Conservation (phyloP, 37 sponge, comb jelly and placozoan genomes). For the Lycopodina hypogea region DNA sequence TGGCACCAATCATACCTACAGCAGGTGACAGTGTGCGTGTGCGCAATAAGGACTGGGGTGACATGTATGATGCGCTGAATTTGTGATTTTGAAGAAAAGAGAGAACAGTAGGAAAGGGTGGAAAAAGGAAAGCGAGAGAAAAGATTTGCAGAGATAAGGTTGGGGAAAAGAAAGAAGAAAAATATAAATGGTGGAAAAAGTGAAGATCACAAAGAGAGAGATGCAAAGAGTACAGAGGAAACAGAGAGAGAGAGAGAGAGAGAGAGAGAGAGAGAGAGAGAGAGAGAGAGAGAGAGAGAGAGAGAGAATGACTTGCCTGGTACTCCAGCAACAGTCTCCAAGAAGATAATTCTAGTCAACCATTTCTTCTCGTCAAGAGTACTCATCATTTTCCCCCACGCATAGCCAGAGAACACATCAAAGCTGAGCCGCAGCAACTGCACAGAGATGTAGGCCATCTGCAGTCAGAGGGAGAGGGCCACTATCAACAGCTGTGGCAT, state of each 20-base stretch:
- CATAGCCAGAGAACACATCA: slow-evolving; percentile 85
- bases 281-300: neutral
- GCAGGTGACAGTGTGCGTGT: neutral
- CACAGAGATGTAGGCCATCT: slow-evolving; percentile 74
- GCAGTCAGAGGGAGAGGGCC: neutral
- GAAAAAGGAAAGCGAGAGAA: neutral
- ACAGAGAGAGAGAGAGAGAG: no score
- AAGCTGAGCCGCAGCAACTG: slow-evolving; percentile 50
- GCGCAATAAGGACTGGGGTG: neutral
- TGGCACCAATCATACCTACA: slow-evolving; percentile 85
- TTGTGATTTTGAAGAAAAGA: neutral
- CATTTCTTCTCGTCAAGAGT: slow-evolving; percentile 85
- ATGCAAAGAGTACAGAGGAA: no score
- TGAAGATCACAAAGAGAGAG: no score
- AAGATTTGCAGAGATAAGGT: neutral
- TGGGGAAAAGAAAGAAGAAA: no score
- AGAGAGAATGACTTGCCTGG: slow-evolving; percentile 40
- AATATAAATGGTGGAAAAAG: no score
- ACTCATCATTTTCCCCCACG: slow-evolving; percentile 61
- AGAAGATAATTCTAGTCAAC: slow-evolving; percentile 87
- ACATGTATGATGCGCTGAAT: neutral
- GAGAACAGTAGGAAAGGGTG: neutral
- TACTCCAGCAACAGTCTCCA: slow-evolving; percentile 92
- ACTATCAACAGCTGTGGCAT: neutral
- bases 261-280: neutral